Conservation (phyloP, 2,113 vertebrate species). For the Gymnogyps californianus region DNA sequence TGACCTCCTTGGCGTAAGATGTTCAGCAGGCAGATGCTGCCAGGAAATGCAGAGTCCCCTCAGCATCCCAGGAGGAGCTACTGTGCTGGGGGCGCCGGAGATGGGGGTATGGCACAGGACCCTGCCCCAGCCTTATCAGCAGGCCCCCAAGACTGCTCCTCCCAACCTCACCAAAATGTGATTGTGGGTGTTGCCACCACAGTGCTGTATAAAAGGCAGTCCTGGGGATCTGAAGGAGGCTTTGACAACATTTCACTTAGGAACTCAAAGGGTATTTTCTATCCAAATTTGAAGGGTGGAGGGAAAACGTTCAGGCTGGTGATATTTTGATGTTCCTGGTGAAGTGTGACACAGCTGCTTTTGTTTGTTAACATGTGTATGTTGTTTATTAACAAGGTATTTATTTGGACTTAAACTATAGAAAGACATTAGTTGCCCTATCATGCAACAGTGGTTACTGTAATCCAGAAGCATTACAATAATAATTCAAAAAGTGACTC, state of each 20-base stretch:
- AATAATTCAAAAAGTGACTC: background rate
- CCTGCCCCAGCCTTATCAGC: background rate
- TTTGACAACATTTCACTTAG: background rate
- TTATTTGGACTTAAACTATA: background rate
- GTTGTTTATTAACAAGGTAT: background rate
- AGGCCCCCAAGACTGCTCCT: background rate
- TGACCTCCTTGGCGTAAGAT: background rate
- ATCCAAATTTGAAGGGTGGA: background rate
- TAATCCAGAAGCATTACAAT: background rate
- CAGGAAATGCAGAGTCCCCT: background rate
- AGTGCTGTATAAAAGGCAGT: background rate
- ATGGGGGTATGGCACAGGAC: rapidly evolving
- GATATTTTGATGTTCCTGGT: background rate
- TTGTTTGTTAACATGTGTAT: background rate
- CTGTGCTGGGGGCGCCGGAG: background rate
- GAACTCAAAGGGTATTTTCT: background rate
- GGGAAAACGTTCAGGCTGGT: background rate
- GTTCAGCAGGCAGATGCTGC: rapidly evolving
- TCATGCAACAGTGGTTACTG: background rate
- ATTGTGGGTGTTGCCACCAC: background rate
- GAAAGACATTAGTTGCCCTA: background rate
- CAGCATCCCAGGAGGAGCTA: background rate
- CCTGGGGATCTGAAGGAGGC: background rate
- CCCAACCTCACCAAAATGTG: background rate
- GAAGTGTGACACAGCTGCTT: background rate